phyloP scores from a whole-genome alignment of 2,113 vertebrate species.

The Monarcha castaneiventris region DNA sequence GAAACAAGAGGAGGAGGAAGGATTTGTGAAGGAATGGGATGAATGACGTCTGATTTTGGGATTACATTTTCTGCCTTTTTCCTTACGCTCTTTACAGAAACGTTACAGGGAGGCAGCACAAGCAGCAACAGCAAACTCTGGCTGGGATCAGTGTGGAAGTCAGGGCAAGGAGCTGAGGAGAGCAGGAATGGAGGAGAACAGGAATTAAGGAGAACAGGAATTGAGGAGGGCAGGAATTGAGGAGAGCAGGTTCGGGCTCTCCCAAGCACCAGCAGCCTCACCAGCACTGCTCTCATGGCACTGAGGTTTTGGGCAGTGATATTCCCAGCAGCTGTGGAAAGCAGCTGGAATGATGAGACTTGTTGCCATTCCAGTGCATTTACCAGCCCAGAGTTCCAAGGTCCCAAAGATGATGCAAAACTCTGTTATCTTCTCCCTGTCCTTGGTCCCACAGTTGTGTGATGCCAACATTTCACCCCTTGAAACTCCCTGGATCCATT shows the following conservation, averaged over 20 bases:
- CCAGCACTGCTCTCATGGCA: not conserved
- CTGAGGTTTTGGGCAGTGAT: not conserved
- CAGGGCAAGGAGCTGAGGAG: not conserved
- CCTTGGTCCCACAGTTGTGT: not conserved
- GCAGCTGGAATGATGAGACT: not conserved
- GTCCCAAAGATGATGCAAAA: not conserved
- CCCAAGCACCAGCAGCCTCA: not conserved
- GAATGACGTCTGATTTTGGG: not conserved
- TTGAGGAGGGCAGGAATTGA: not conserved
- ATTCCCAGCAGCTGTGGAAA: not conserved
- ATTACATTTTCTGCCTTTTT: not conserved
- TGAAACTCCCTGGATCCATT: not conserved
- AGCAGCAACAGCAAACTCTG: not conserved
- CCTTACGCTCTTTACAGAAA: not conserved
- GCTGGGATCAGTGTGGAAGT: not conserved
- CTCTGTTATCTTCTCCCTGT: not conserved
- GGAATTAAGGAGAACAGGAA: not conserved
- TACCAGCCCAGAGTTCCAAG: not conserved
- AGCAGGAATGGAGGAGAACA: not conserved
- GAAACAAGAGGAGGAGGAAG: not conserved
- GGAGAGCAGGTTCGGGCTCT: not conserved
- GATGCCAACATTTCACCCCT: not conserved
- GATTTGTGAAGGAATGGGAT: not conserved
- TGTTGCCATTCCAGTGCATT: not conserved
- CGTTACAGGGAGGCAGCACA: not conserved